phyloP scores from a whole-genome alignment of 2,797 vertebrate genomes.

The Notolepis coatsorum region DNA sequence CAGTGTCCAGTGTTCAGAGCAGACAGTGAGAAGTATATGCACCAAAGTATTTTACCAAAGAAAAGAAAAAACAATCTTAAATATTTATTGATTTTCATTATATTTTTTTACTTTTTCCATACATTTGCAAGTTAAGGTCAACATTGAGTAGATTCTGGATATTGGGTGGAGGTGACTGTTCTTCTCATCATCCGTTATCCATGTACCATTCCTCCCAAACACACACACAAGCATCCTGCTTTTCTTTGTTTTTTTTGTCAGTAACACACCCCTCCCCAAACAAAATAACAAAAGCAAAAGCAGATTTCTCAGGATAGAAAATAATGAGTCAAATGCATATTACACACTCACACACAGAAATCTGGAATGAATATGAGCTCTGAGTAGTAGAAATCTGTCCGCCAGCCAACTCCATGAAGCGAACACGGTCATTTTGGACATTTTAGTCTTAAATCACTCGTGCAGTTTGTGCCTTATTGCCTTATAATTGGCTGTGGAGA shows the following conservation, averaged over 20 bases:
- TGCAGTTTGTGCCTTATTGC: constrained; percentile 75
- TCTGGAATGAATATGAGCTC: constrained; percentile 66
- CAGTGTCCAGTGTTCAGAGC: constrained; percentile 10
- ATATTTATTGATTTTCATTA: constrained; percentile 82
- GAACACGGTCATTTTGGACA: constrained; percentile 63
- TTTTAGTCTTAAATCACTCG: constrained; percentile 64
- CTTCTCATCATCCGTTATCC: constrained; percentile 23
- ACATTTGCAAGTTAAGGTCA: constrained; percentile 82
- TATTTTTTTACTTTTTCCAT: constrained; percentile 69
- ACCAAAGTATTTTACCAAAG: constrained; percentile 50
- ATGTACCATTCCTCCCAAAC: constrained; percentile 1
- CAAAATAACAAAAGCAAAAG: constrained; percentile 61
- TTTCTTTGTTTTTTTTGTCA: constrained; percentile 4
- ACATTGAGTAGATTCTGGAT: constrained; percentile 72
- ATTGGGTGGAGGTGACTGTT: constrained; percentile 61
- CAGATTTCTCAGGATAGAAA: constrained; percentile 65
- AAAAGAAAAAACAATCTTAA: constrained; percentile 78
- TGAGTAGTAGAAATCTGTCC: constrained; percentile 47
- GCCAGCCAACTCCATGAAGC: constrained; percentile 55
- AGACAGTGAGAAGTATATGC: constrained; percentile 41
- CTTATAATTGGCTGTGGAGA: constrained; percentile 64
- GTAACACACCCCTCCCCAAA: background rate
- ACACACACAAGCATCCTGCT: background rate
- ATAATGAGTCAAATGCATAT: constrained; percentile 61
- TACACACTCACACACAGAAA: constrained; percentile 70